Evolutionary conservation across 92 coral and sea anemone genomes (phyloP).

Genomic region (Phenganax subtilis): DNA sequence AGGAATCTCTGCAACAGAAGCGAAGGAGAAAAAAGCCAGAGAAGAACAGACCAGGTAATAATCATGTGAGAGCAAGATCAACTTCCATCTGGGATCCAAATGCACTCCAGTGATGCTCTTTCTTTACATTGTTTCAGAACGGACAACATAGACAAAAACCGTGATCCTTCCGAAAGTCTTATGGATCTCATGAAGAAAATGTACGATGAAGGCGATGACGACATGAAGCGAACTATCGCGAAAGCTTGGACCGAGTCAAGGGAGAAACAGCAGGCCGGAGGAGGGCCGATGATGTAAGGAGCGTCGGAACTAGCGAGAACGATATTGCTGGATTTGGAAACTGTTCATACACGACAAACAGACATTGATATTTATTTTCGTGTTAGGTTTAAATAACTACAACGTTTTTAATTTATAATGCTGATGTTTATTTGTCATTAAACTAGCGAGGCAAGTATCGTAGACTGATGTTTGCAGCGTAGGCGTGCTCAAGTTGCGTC

Average conservation of each 20-base stretch:
- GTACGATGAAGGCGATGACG: constrained; percentile 98
- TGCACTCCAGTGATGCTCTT: background rate
- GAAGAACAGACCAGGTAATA: constrained; percentile 42
- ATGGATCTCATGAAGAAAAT: constrained; percentile 98
- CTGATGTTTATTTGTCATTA: constrained; percentile 1
- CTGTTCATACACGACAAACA: background rate
- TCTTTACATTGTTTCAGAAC: background rate
- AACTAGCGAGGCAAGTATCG: background rate
- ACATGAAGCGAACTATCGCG: constrained; percentile 91
- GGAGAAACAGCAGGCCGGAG: constrained; percentile 52
- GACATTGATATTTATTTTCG: constrained; percentile 4
- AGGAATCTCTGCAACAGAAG: constrained; percentile 21
- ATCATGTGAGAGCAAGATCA: constrained; percentile 25
- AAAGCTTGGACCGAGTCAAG: constrained; percentile 97
- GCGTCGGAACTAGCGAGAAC: background rate
- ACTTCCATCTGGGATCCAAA: background rate
- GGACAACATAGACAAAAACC: constrained; percentile 56
- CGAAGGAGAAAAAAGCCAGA: constrained; percentile 45
- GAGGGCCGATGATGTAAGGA: background rate
- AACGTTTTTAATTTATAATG: constrained; percentile 11
- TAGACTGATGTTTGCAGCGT: background rate
- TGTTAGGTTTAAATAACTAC: background rate
- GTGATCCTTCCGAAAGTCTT: constrained; percentile 76
- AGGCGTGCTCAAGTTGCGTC: too few species aligned
- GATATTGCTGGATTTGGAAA: too few species aligned